Percentiles rank a stretch among this genome's conserved stretches.
Conservation (phyloP, 2,888 invertebrate species). For the Ophion costatus region DNA sequence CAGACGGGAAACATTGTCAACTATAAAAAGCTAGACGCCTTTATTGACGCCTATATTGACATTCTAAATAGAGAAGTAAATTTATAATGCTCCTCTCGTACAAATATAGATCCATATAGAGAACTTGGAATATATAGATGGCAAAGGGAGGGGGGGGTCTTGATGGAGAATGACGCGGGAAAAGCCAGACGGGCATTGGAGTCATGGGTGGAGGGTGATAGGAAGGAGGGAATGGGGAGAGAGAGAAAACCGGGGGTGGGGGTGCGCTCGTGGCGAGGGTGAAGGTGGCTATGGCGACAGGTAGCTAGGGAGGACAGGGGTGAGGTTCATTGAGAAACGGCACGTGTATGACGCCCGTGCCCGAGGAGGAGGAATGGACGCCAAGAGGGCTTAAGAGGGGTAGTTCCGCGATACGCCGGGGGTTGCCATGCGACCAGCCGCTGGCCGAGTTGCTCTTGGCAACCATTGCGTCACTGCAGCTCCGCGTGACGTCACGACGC, state of each 20-base stretch:
- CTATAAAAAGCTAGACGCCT: constrained; percentile 49
- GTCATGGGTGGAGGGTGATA: neutral
- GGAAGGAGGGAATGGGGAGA: neutral
- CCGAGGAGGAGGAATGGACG: constrained; percentile 23
- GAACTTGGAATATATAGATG: neutral
- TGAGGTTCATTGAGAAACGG: constrained; percentile 79
- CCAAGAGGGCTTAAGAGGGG: constrained; percentile 31
- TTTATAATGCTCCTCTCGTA: constrained; percentile 22
- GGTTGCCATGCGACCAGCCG: constrained; percentile 78
- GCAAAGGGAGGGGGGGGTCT: constrained; percentile 9
- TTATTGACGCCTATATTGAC: constrained; percentile 50
- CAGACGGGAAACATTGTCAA: constrained; percentile 21
- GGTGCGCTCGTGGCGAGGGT: constrained; percentile 41
- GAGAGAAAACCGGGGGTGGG: constrained; percentile 35
- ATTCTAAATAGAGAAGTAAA: constrained; percentile 39
- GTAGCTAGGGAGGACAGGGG: constrained; percentile 54
- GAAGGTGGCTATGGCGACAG: constrained; percentile 40
- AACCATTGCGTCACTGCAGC: constrained; percentile 82
- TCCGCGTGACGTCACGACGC: constrained; percentile 80
- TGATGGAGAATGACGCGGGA: constrained; percentile 20
- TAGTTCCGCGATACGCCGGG: constrained; percentile 65
- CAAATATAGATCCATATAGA: constrained; percentile 6
- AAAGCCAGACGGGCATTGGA: constrained; percentile 32
- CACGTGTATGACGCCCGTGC: constrained; percentile 74
- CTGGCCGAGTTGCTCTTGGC: constrained; percentile 78